A percentile compares a stretch with the other conserved stretches of the same genome.
phyloP scores from a whole-genome alignment of 2,888 invertebrate species.

The Drepanosiphum platanoidis region DNA sequence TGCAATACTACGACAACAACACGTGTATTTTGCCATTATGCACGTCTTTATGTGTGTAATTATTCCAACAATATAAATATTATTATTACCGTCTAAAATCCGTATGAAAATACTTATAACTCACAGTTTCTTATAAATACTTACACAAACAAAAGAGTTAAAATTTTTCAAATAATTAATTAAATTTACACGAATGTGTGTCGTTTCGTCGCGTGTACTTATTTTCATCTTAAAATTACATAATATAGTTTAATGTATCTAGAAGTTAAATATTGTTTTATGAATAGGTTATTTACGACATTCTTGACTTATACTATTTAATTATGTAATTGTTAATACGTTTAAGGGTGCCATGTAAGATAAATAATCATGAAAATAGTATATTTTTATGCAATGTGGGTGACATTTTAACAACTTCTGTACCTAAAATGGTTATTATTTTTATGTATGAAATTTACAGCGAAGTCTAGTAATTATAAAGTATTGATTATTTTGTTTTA shows the following conservation, averaged over 20 bases:
- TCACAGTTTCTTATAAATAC: too few relatives aligned
- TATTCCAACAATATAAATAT: too few relatives aligned
- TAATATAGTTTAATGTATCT: not conserved
- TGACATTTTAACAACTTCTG: not conserved
- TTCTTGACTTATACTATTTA: not conserved
- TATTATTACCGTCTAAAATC: not conserved
- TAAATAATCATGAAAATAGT: conserved; percentile 11
- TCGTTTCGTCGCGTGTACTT: too few relatives aligned
- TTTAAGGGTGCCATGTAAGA: conserved; percentile 52
- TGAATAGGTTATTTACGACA: not conserved
- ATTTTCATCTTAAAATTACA: not conserved
- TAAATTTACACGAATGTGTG: too few relatives aligned
- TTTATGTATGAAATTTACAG: not conserved
- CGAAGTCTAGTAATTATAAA: not conserved
- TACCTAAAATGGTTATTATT: not conserved
- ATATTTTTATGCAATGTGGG: not conserved
- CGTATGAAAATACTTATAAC: too few relatives aligned
- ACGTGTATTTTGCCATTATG: conserved; percentile 9
- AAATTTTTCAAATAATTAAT: too few relatives aligned
- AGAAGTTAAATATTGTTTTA: not conserved
- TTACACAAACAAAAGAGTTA: too few relatives aligned
- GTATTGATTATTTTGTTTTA: not conserved
- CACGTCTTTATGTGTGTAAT: not conserved
- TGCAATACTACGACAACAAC: too few relatives aligned
- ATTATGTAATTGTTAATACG: conserved; percentile 2